Evolutionary conservation across 2,797 vertebrate genomes (phyloP).

Genomic region (Characodon lateralis): DNA sequence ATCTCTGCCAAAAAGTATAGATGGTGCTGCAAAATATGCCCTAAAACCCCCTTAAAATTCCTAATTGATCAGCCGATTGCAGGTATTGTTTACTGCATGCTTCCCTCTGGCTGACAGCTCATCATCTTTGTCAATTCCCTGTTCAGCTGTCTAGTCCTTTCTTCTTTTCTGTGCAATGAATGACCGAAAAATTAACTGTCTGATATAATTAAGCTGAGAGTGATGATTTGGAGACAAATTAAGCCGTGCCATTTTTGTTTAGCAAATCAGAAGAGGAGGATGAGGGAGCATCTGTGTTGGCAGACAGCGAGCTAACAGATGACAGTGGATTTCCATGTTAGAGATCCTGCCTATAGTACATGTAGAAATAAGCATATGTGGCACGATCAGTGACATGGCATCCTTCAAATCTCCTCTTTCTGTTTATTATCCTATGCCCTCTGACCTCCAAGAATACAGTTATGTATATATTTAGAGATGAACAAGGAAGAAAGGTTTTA

Average conservation of each 20-base stretch:
- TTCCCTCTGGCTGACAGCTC: conserved; percentile 33
- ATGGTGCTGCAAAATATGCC: neutral
- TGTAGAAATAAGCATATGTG: neutral
- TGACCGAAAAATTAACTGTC: conserved; percentile 32
- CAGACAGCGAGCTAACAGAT: conserved; percentile 14
- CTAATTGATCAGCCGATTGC: neutral
- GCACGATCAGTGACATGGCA: conserved; percentile 8
- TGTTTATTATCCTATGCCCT: conserved; percentile 6
- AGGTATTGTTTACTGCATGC: neutral
- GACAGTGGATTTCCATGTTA: conserved; percentile 11
- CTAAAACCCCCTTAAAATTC: neutral
- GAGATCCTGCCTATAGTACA: neutral
- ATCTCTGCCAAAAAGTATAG: neutral
- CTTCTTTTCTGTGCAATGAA: conserved; percentile 6
- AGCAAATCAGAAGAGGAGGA: conserved; percentile 21
- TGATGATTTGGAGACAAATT: conserved; percentile 45
- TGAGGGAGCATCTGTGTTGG: conserved; percentile 15
- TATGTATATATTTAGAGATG: neutral
- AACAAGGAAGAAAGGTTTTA: neutral
- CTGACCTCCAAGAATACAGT: neutral
- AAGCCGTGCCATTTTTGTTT: conserved; percentile 26
- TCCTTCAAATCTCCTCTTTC: conserved; percentile 26
- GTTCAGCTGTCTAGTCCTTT: conserved; percentile 13
- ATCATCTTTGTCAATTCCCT: conserved; percentile 32
- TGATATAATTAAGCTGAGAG: conserved; percentile 17